Evolutionary conservation across 2,888 invertebrate species (phyloP).

Genomic region (Hemicrepidius hirtus): DNA sequence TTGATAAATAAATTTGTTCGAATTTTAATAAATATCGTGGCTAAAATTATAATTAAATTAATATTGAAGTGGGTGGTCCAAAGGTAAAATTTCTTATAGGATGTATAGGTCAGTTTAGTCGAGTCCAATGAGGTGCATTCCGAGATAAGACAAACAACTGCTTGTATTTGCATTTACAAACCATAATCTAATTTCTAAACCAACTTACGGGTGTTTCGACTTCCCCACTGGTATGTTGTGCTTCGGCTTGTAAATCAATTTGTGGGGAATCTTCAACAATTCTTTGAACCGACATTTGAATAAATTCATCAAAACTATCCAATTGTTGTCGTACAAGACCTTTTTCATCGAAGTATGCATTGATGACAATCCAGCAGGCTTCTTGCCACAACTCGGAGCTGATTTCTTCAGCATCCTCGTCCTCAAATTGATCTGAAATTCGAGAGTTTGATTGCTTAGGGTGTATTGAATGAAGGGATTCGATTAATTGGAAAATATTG

Average conservation of each 20-base stretch:
- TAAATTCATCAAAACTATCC: constrained; percentile 99
- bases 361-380: constrained; percentile 99
- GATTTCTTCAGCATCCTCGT: constrained; percentile 95
- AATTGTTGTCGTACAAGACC: constrained; percentile 98
- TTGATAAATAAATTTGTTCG: constrained; percentile 98
- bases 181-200: neutral
- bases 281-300: constrained; percentile 99
- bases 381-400: constrained; percentile 99
- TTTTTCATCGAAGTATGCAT: constrained; percentile 99
- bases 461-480: neutral
- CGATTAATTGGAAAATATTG: neutral
- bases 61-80: too few species aligned
- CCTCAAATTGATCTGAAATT: constrained; percentile 77
- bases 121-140: too few species aligned
- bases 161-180: too few species aligned
- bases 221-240: constrained; percentile 95
- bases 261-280: constrained; percentile 99
- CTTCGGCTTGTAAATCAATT: constrained; percentile 97
- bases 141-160: too few species aligned
- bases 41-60: constrained; percentile 64
- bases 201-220: constrained; percentile 85
- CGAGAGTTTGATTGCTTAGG: neutral
- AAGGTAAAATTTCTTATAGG: too few species aligned
- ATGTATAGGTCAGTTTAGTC: too few species aligned
- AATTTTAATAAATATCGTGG: constrained; percentile 96